Evolutionary conservation across 2,888 invertebrate species (phyloP).

Genomic region (Melitaea athalia): DNA sequence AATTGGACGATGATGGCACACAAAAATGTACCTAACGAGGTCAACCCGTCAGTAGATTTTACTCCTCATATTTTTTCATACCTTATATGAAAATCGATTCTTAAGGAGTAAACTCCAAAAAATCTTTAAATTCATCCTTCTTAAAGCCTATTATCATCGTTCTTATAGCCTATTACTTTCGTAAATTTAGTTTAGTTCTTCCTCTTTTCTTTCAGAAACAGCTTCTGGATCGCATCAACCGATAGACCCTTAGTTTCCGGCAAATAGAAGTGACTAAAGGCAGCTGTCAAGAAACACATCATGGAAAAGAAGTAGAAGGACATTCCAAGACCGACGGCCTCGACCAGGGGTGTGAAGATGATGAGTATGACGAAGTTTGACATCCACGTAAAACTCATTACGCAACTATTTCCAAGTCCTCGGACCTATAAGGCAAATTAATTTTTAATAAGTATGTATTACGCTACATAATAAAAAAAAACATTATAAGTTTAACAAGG

Average conservation of each 20-base stretch:
- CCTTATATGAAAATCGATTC: no score
- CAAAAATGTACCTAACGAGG: no score
- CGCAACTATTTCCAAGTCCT: slow-evolving; percentile 60
- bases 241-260: slow-evolving; percentile 77
- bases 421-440: slow-evolving; percentile 54
- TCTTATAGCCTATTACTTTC: slow-evolving; percentile 27
- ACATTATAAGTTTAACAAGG: no score
- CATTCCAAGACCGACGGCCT: slow-evolving; percentile 58
- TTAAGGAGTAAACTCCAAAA: no score
- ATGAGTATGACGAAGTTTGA: slow-evolving; percentile 66
- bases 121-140: no score
- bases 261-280: slow-evolving; percentile 60
- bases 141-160: no score
- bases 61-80: no score
- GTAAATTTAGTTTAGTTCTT: slow-evolving; percentile 29
- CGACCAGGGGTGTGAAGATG: slow-evolving; percentile 64
- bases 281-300: slow-evolving; percentile 59
- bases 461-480: no score
- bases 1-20: no score
- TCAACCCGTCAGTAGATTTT: no score
- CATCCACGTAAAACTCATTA: slow-evolving; percentile 62
- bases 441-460: no score
- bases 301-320: slow-evolving; percentile 68
- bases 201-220: slow-evolving; percentile 54
- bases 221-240: slow-evolving; percentile 61